phyloP scores from a whole-genome alignment of 2,797 vertebrate species.

The Setipinna tenuifilis region DNA sequence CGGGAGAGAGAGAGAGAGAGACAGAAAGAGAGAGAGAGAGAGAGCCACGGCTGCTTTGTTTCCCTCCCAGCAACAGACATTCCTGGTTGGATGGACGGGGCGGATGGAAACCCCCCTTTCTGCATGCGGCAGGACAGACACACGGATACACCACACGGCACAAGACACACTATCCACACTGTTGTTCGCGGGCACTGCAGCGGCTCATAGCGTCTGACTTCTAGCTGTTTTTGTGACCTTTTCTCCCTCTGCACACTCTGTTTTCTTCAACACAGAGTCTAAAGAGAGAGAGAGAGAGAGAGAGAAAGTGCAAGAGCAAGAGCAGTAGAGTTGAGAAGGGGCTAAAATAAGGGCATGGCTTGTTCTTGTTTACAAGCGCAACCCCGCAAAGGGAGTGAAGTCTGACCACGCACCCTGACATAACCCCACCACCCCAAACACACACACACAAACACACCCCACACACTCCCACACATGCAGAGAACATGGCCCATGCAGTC shows the following conservation, averaged over 20 bases:
- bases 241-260: neutral
- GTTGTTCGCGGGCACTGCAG: neutral
- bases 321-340: neutral
- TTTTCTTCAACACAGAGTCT: neutral
- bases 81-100: constrained; percentile 12
- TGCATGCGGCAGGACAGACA: constrained; percentile 8
- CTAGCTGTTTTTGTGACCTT: constrained; percentile 22
- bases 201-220: neutral
- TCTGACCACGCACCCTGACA: neutral
- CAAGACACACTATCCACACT: constrained; percentile 12
- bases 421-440: neutral
- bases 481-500: neutral
- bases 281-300: neutral
- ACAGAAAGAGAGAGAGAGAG: constrained; percentile 17
- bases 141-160: constrained; percentile 16
- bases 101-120: constrained; percentile 26
- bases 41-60: constrained; percentile 39
- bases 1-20: constrained; percentile 5
- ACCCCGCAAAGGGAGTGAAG: neutral
- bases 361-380: constrained; percentile 16
- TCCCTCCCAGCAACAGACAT: constrained; percentile 32
- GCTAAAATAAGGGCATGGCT: constrained; percentile 9
- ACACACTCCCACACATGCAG: neutral
- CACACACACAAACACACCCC: neutral
- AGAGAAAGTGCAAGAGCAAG: neutral